Percentiles rank a stretch among this genome's conserved stretches.
Conservation (phyloP, 1,140 invertebrate species). For the Drosophila bipectinata region DNA sequence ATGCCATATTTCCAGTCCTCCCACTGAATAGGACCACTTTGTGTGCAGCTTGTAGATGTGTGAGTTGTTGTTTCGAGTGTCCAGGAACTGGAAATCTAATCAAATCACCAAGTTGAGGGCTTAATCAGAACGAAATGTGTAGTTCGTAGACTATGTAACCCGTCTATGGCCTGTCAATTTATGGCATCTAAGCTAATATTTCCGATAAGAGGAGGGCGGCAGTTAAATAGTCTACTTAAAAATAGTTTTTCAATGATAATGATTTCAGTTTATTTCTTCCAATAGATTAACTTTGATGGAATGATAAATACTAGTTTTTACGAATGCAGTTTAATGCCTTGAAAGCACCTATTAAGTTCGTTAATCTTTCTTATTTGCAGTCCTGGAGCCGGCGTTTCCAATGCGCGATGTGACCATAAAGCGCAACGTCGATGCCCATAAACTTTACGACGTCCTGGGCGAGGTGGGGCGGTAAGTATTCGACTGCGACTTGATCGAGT, state of each 20-base stretch:
- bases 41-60: background rate
- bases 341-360: background rate
- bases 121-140: conserved; percentile 28
- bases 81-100: conserved; percentile 38
- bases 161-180: conserved; percentile 8
- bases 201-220: background rate
- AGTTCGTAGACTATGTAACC: background rate
- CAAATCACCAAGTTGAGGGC: conserved; percentile 30
- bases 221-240: background rate
- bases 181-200: background rate
- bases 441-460: conserved; percentile 91
- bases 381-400: conserved; percentile 92
- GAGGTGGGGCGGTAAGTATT: conserved; percentile 90
- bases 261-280: background rate
- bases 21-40: background rate
- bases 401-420: conserved; percentile 92
- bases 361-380: conserved; percentile 84
- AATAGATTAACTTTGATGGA: background rate
- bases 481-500: background rate
- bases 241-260: no score
- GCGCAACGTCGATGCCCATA: conserved; percentile 90
- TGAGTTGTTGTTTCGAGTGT: conserved; percentile 1
- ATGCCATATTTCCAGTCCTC: conserved; percentile 44
- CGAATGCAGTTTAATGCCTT: background rate
- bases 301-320: background rate